Percentiles rank a stretch among this genome's conserved stretches.
Evolutionary conservation across 2,888 invertebrate species (phyloP).

Genomic region (Epistrophella euchroma): DNA sequence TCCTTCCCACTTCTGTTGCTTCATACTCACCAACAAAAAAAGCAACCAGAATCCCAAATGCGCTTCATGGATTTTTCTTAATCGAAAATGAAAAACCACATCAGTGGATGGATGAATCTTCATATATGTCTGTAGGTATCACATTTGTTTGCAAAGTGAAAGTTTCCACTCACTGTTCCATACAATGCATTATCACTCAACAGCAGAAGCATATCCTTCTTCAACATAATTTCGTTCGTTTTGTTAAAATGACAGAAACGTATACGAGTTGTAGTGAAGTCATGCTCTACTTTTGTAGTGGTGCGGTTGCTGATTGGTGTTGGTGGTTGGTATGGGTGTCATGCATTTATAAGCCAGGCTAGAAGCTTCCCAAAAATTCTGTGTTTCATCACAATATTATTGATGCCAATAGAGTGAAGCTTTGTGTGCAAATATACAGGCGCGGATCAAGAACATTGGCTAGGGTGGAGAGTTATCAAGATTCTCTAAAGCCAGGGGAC

Average conservation of each 20-base stretch:
- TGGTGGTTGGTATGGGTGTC: not conserved
- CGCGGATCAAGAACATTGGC: not conserved
- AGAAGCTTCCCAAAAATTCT: not conserved
- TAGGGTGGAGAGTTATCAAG: not conserved
- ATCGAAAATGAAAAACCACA: slow-evolving; percentile 12
- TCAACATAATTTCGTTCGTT: not conserved
- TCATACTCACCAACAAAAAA: not conserved
- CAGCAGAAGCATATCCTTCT: slow-evolving; percentile 3
- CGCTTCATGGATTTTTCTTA: not conserved
- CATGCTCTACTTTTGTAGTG: not conserved
- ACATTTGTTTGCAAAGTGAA: slow-evolving; percentile 7
- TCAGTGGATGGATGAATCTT: not conserved
- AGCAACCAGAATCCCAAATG: not conserved
- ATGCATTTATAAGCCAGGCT: slow-evolving; percentile 10
- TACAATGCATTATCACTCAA: not conserved
- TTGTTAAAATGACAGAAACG: not conserved
- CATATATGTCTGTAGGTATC: too few species aligned
- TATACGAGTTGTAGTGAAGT: too few species aligned
- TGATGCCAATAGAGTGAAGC: slow-evolving; percentile 35
- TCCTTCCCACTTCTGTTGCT: not conserved
- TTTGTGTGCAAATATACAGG: not conserved
- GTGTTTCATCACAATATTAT: slow-evolving; percentile 36
- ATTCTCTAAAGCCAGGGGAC: not conserved
- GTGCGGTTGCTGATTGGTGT: not conserved
- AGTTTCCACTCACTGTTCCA: slow-evolving; percentile 9